Base-by-base conservation (phyloP, 37 sponge, comb jelly and placozoan genomes). In the Beroe forskalii region DNA sequence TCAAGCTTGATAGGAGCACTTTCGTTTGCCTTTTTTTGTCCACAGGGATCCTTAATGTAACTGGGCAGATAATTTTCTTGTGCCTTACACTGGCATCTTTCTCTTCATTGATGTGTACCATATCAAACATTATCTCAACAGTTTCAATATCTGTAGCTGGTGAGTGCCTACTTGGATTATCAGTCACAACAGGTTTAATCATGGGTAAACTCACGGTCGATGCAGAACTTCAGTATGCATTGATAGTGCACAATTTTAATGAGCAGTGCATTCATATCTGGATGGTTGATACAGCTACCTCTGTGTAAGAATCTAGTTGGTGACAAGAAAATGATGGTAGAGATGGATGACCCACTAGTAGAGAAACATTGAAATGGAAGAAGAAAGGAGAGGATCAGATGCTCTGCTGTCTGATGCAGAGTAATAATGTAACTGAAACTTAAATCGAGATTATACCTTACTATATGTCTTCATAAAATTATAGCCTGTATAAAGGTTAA, bases 71-170 rank as follows among this genome's bases (percentile, higher is more conserved):
- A 20, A 17, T 69, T 6, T 32, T 69, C 17, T 32, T 69, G 4
- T 69, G 72, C 32, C 38, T 69, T 35, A 17, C 32, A 19, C 28
- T 69, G 19, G 38, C 39, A 36, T 36, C 72, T 17, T 32, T 33
- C 38, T 33, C 72, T 17, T 69, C 72, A 4, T 17, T 69, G 1
- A 69, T 33, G 37, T 33, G 72, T 36, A 32, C 72, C 3, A 32
- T 69, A 19, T 69, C 72, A 14, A 33, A 69, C 38, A 27, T 69
- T 69, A 32, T 32, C 72, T 69, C 72, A 3, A 69, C 72, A 35
- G 72, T 33, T 37, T 69, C 72, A 6, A 19, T 69, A 27, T 69
- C 72, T 20, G 32, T 69, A 36, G 72, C 72, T 35, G 72, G 72
- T 1, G 72, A 69, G 72, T 69, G 72, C 32, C 36, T 69, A 33